A percentile compares a stretch with the other conserved stretches of the same genome.
These are phyloP conservation scores for Cephus pygmeus DNA, from an alignment of 2,888 invertebrate species.

Conservation along the genomic window DNA sequence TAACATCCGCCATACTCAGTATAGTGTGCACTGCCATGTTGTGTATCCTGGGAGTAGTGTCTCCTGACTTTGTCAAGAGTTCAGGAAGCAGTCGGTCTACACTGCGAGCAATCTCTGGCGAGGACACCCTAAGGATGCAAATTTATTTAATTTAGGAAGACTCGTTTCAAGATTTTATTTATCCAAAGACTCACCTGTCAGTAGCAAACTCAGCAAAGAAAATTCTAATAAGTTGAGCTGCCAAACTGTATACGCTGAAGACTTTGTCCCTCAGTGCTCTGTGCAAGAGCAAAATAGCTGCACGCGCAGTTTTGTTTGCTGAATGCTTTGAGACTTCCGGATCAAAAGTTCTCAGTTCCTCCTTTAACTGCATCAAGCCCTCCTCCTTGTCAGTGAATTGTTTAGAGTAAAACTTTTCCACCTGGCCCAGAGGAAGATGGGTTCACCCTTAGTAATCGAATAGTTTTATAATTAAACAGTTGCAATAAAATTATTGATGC, in stretches of 20 bases:
- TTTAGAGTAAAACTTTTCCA: constrained; percentile 91
- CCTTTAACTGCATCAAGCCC: constrained; percentile 78
- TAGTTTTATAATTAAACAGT: background rate
- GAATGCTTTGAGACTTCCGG: constrained; percentile 65
- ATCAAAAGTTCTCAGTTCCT: constrained; percentile 68
- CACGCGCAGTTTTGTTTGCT: constrained; percentile 85
- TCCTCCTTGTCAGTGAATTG: constrained; percentile 92
- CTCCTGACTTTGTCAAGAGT: constrained; percentile 85
- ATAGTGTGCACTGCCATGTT: constrained; percentile 90
- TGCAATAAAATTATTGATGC: background rate
- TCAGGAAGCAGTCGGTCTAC: constrained; percentile 87
- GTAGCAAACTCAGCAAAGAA: constrained; percentile 88
- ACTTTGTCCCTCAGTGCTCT: constrained; percentile 88
- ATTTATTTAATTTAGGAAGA: constrained; percentile 9
- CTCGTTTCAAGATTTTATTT: background rate
- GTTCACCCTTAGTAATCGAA: background rate
- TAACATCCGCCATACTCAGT: constrained; percentile 85
- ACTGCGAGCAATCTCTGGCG: constrained; percentile 84
- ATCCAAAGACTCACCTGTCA: constrained; percentile 71
- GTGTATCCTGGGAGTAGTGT: constrained; percentile 87
- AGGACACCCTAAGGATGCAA: constrained; percentile 74
- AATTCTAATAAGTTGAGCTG: constrained; percentile 83
- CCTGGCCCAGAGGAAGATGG: constrained; percentile 66
- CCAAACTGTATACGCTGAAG: constrained; percentile 86
- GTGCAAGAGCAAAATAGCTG: constrained; percentile 82